These are phyloP conservation scores for Collichthys lucidus DNA, from an alignment of 2,113 vertebrate genomes.

Conservation along the genomic window DNA sequence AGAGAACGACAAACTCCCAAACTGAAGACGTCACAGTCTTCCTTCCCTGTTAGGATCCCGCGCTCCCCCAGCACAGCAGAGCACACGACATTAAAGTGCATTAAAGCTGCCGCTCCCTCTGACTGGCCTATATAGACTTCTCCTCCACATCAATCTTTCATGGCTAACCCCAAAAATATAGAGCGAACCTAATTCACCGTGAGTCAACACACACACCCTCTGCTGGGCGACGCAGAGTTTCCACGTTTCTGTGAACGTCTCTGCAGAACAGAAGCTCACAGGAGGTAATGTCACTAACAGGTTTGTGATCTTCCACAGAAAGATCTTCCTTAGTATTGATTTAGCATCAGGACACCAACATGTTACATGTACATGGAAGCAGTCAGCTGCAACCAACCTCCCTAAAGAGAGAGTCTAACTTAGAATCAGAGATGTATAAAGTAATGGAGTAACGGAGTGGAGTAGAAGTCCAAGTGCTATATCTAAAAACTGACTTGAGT, in stretches of 20 bases:
- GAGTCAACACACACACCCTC: conserved; percentile 32
- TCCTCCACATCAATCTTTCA: conserved; percentile 55
- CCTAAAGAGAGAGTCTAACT: too few relatives aligned
- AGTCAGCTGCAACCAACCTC: too few relatives aligned
- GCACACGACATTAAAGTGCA: conserved; percentile 45
- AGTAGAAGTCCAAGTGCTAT: too few relatives aligned
- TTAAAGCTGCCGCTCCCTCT: conserved; percentile 30
- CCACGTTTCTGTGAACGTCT: background rate
- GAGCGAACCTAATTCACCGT: conserved; percentile 49
- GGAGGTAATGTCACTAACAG: background rate
- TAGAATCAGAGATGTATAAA: too few relatives aligned
- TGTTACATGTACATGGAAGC: too few relatives aligned
- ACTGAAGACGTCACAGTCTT: background rate
- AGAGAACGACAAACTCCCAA: background rate
- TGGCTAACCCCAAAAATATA: conserved; percentile 52
- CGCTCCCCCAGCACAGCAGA: conserved; percentile 9
- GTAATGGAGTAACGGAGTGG: too few relatives aligned
- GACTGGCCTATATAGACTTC: conserved; percentile 49
- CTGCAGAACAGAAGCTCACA: background rate
- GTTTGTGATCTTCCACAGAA: background rate
- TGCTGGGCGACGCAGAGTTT: background rate
- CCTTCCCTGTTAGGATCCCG: background rate
- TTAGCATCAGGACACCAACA: too few relatives aligned
- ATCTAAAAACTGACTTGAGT: too few relatives aligned
- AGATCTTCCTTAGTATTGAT: too few relatives aligned